A percentile compares a stretch with the other conserved stretches of the same genome.
These are phyloP conservation scores for Pseudochromis fuscus DNA, from an alignment of 2,797 vertebrate species.

Conservation along the genomic window DNA sequence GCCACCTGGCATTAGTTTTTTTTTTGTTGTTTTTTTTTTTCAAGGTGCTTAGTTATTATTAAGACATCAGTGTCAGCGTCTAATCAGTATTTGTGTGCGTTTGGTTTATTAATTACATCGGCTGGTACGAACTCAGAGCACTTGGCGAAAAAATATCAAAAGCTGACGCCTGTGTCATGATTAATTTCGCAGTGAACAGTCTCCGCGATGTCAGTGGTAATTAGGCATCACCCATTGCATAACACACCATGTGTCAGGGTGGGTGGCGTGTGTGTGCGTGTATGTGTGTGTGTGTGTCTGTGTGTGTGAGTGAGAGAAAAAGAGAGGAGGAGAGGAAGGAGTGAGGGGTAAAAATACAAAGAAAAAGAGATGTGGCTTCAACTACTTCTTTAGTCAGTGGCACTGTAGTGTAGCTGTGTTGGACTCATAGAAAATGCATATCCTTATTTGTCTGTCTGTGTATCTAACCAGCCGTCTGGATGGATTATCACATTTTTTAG, in stretches of 20 bases:
- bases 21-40: neutral
- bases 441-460: neutral
- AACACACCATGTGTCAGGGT: slow-evolving; percentile 87
- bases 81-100: slow-evolving; percentile 77
- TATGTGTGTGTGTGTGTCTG: slow-evolving; percentile 27
- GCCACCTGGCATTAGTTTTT: slow-evolving; percentile 42
- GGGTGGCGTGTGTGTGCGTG: slow-evolving; percentile 76
- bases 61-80: slow-evolving; percentile 72
- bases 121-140: slow-evolving; percentile 78
- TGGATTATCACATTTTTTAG: neutral
- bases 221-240: slow-evolving; percentile 88
- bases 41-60: slow-evolving; percentile 62
- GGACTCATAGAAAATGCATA: slow-evolving; percentile 4
- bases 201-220: slow-evolving; percentile 88
- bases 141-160: slow-evolving; percentile 80
- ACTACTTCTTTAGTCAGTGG: slow-evolving; percentile 35
- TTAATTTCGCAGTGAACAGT: slow-evolving; percentile 88
- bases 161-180: slow-evolving; percentile 86
- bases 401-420: slow-evolving; percentile 23
- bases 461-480: neutral
- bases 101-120: slow-evolving; percentile 81
- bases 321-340: neutral
- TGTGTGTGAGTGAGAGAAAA: slow-evolving; percentile 20
- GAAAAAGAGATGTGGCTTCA: slow-evolving; percentile 37
- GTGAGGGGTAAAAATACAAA: slow-evolving; percentile 33